Evolutionary conservation across 2,888 invertebrate species (phyloP), one percentile per base, ranked within the genome.

Genomic region (Deroplatys truncata): DNA sequence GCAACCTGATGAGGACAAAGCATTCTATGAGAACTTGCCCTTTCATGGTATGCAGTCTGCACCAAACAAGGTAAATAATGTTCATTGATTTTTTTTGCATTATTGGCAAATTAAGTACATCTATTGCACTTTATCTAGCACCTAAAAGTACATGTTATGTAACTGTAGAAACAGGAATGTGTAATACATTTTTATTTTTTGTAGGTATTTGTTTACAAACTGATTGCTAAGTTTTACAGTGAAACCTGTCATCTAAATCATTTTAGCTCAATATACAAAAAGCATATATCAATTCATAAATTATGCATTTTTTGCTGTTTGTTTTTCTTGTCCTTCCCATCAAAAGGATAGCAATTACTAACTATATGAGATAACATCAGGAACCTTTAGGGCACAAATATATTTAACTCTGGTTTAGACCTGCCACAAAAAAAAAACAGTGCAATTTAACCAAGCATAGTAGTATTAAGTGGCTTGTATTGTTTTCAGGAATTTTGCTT

Each of bases 1-100:
- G 49, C 89, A 90, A 93, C 96, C 96, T 94, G 97, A 97, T 94
- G 96, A 96, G 93, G 97, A 97, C 92, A 97, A 97, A 93, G 94
- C 94, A 89, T 96, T 97, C 93, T 98, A 98, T 95, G 98, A 98
- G 95, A 98, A 98, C 94, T 96, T 98, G 93, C 98, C 98, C 93
- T 98, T 98, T 96, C 98, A 98, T 94, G 98, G 98, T 92, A 96
- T 98, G 93, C 98, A 98, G 94, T 97, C 97, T 94, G 97, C 98
- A 93, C 98, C 98, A 92, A 97, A 98, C 94, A 98, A 98, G 97
- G 98, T 98, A 96, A 94, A 93, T 91, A 85, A 35, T 56, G 5
- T 84, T 72, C 56, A 72, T 25, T 25, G 1, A 7, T 72, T 90
- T 28, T n/a, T 13, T 49, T 82, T 87, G 82, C 85, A 86, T 43